Evolutionary conservation across 1,140 invertebrate species (phyloP).

Genomic region (Drosophila ficusphila): DNA sequence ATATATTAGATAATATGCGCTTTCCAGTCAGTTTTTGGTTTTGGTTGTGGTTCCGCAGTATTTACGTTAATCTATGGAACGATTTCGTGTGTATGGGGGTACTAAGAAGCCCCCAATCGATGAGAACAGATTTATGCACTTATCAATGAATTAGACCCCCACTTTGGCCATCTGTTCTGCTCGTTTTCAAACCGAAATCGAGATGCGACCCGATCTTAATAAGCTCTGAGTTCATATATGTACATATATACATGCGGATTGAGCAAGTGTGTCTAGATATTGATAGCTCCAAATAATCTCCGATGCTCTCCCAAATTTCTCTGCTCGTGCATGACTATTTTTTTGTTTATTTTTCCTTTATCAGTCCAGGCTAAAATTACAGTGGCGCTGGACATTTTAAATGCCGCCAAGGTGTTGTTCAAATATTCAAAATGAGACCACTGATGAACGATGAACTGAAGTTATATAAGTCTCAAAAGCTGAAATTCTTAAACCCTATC

Average conservation of each 20-base stretch:
- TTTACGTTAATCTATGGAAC: constrained; percentile 19
- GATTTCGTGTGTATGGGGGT: constrained; percentile 25
- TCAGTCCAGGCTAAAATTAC: constrained; percentile 4
- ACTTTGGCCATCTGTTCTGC: neutral
- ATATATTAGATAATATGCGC: constrained; percentile 53
- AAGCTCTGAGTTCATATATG: constrained; percentile 5
- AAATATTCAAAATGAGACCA: neutral
- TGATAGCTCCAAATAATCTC: neutral
- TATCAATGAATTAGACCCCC: constrained; percentile 18
- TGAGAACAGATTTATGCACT: constrained; percentile 34
- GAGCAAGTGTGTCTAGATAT: neutral
- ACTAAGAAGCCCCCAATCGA: constrained; percentile 30
- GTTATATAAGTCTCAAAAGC: constrained; percentile 8
- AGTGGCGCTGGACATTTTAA: neutral
- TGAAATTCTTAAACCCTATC: neutral
- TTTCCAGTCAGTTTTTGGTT: constrained; percentile 14
- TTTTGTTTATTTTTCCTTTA: constrained; percentile 15
- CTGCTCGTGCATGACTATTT: constrained; percentile 16
- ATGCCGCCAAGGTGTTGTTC: neutral
- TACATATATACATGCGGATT: neutral
- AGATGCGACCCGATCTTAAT: constrained; percentile 22
- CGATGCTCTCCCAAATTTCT: constrained; percentile 1
- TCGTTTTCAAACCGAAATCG: neutral
- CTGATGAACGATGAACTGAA: neutral
- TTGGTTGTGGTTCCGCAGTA: constrained; percentile 13